Evolutionary conservation across 2,888 invertebrate genomes (phyloP), one percentile per base, ranked within the genome.

Genomic region (Theristus sp.): DNA sequence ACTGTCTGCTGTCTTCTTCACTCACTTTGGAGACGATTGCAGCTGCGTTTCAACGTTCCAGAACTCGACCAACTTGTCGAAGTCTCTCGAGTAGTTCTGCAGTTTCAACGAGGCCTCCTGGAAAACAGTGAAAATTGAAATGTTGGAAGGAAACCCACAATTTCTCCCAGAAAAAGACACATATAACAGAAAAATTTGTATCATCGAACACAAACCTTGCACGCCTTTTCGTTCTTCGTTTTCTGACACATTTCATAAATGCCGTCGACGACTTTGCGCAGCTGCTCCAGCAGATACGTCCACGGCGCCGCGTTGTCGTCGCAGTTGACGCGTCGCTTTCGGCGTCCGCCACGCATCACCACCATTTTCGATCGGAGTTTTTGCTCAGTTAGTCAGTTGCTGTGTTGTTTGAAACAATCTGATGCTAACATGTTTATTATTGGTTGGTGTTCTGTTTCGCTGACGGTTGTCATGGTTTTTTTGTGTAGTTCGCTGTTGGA

Each of bases 231-330:
- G 75, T 87, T 91, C 73, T 91, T 90, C 75, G 93, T 91, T 63
- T 85, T 84, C 75, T 93, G 90, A 62, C 94, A 94, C 0, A 91
- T 91, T 74, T 87, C 87, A 75, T 94, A 94, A 65, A 96, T 89
- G 76, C 90, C 90, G 67, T 90, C 89, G 55, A 90, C 87, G 47
- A 93, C 87, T 67, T 89, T 79, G 75, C 90, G 87, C 60, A 96
- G 78, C 75, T 91, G 93, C 46, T 91, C 91, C 76, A 94, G 91
- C 56, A 94, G 79, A 68, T 90, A 82, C 0, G 90, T 89, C 96
- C 94, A 96, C 75, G 94, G 91, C 49, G 38, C 38, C 38, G 38
- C 38, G 38, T 17, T 38, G 38, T 17, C 38, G 17, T 38, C 38
- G 17, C 17, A 6, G 38, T 17, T 17, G 38, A 6, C 17, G 38